Percentiles rank a stretch among this genome's conserved stretches.
Conservation (phyloP, 2,113 vertebrate species). For the Terrapene triunguis region DNA sequence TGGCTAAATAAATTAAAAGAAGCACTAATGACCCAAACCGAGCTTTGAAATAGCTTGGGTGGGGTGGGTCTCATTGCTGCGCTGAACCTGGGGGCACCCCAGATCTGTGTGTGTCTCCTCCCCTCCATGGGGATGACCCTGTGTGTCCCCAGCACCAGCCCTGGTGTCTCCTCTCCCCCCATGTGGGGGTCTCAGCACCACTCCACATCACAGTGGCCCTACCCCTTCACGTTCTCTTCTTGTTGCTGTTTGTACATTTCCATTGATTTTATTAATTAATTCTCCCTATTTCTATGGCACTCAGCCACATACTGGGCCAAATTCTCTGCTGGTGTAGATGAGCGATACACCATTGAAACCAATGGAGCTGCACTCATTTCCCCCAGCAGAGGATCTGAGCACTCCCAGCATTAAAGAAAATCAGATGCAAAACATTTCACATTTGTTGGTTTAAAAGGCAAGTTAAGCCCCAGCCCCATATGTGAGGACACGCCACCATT, state of each 20-base stretch:
- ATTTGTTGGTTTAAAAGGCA: slow-evolving; percentile 10
- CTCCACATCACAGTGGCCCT: fast-evolving
- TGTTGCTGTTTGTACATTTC: background rate
- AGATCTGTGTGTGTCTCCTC: background rate
- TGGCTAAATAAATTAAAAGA: slow-evolving; percentile 79
- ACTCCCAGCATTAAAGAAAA: background rate
- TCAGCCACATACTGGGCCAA: background rate
- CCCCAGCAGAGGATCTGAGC: slow-evolving; percentile 1
- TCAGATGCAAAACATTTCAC: background rate
- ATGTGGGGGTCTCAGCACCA: background rate
- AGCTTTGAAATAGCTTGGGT: slow-evolving; percentile 66
- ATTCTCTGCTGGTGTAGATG: slow-evolving; percentile 16
- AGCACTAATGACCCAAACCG: slow-evolving; percentile 77
- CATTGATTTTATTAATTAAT: slow-evolving; percentile 1
- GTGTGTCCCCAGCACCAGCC: background rate
- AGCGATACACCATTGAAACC: background rate
- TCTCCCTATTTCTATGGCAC: background rate
- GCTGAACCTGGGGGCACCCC: background rate
- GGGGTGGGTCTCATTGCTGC: slow-evolving; percentile 19
- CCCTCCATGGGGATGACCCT: background rate
- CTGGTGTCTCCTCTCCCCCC: background rate
- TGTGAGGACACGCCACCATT: background rate
- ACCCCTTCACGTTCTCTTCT: background rate
- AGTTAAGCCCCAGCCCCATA: slow-evolving; percentile 17
- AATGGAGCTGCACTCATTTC: slow-evolving; percentile 18